Base-by-base conservation (phyloP, 2,113 vertebrate genomes). In the Microtus ochrogaster region DNA sequence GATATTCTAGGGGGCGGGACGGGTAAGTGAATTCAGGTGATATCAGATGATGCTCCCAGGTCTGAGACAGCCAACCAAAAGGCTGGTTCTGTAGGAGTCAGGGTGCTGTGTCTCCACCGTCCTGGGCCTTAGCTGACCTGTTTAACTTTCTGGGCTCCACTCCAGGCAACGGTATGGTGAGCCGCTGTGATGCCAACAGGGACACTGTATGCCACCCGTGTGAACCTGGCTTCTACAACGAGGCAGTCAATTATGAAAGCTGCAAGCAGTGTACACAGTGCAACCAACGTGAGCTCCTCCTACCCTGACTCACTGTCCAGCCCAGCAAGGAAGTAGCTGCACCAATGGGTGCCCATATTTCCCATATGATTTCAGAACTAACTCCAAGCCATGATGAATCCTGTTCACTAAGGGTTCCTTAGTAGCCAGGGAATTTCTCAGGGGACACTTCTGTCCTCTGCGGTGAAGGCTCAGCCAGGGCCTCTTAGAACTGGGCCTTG, bases 241-340 rank as follows among this genome's bases (percentile, higher is more conserved):
- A 90, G 0, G 52, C 47, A 0, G 2, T 95, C 83, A 97, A 94
- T 94, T 97, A 97, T 0, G 22, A 44, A 26, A 5, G n/a, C 22
- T 99, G 99, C 95, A 90, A 5, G 11, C 87, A 63, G 0, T 99
- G 99, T 47, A 98, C 97, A 0, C 7, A 96, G 91, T 99, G 99
- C 36, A 63, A 97, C n/a, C 2, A 78, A 4, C 36, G 99, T 99
- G 95, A 98, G 98, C 10, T 0, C 58, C 3, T 7, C 11, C 41
- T 14, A 0, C 17, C 7, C 26, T 3, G 0, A 3, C 44, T 4
- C 4, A 7, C 33, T 22, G 33, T 24, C 74, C 55, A 5, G 0
- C 83, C 21, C 12, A 1, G 68, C 36, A 26, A 36, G 68, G 36
- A 55, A 21, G 41, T 10, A 24, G 13, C 22, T 9, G 30, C 44